Base-by-base conservation (phyloP, 2,797 vertebrate genomes). In the Gymnodraco acuticeps region DNA sequence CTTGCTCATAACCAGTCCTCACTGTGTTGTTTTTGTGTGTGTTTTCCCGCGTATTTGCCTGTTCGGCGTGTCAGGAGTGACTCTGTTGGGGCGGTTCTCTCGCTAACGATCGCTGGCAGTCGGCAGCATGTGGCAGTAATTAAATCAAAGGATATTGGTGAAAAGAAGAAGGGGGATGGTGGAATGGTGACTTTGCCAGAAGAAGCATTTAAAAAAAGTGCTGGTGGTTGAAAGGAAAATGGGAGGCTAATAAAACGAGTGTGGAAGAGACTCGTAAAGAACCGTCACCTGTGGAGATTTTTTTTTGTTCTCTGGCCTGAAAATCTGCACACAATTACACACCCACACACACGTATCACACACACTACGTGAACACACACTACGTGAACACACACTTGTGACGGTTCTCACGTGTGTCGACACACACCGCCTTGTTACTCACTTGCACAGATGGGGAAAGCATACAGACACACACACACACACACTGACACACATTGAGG, bases 81-180 rank as follows among this genome's bases (percentile, higher is more conserved):
- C 64, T 69, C 60, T 27, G 78, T 41, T 71, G 64, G 85, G 79
- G 68, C 75, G 19, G 27, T 75, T 75, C 70, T 73, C 79, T 51
- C 86, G 80, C 93, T 96, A 96, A 96, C 92, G 85, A 95, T 90
- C 53, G 54, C 90, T 95, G 95, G 95, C 94, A 95, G 93, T 90
- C 91, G 67, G 87, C 92, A 89, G 89, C 94, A 95, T 95, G 94
- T 95, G 95, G 95, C 93, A 86, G 95, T 96, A 95, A 95, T 96
- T 96, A 96, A 95, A 95, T 93, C 81, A 95, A 92, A 92, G 90
- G 88, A 87, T 88, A 85, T 82, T 81, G 85, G 85, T 85, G 73
- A 78, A 79, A 74, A 61, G 51, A 55, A 53, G 46, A 4, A 55
- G 19, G 48, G 15, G 8, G 14, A 9, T 9, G 33, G 33, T 38